A percentile compares a stretch with the other conserved stretches of the same genome.
phyloP scores from a whole-genome alignment of 2,113 vertebrate species.

The Macaca mulatta region DNA sequence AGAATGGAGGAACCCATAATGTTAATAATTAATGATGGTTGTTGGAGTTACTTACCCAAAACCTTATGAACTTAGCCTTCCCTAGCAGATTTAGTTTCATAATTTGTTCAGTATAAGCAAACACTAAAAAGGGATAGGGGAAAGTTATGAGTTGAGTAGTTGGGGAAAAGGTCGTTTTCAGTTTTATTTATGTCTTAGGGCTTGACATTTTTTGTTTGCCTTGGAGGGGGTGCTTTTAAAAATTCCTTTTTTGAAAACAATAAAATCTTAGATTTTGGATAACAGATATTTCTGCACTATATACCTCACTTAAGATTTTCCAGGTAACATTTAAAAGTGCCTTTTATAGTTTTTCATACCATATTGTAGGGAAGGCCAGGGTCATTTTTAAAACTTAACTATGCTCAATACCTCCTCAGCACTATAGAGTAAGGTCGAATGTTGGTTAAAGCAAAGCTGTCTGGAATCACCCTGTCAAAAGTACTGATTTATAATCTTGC shows the following conservation, averaged over 20 bases:
- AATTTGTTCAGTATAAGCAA: background rate
- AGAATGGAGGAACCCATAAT: background rate
- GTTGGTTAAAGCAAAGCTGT: constrained; percentile 2
- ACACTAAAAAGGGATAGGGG: background rate
- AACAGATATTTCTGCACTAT: background rate
- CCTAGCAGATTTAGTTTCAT: background rate
- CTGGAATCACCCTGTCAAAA: background rate
- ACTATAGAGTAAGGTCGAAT: constrained; percentile 3
- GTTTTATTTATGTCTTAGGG: background rate
- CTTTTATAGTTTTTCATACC: constrained; percentile 24
- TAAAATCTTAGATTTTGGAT: constrained; percentile 30
- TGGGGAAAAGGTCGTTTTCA: background rate
- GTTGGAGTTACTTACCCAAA: background rate
- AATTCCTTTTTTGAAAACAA: background rate
- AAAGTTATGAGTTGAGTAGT: background rate
- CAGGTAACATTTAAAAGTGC: background rate
- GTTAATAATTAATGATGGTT: background rate
- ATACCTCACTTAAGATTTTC: constrained; percentile 29
- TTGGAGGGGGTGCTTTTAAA: background rate
- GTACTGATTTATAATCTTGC: background rate
- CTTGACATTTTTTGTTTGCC: background rate
- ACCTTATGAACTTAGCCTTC: background rate
- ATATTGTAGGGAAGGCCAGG: background rate
- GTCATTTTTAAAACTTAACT: constrained; percentile 22
- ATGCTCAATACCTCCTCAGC: background rate